Percentiles rank a stretch among this genome's conserved stretches.
phyloP scores from a whole-genome alignment of 2,113 vertebrate species.

The Chionomys nivalis region DNA sequence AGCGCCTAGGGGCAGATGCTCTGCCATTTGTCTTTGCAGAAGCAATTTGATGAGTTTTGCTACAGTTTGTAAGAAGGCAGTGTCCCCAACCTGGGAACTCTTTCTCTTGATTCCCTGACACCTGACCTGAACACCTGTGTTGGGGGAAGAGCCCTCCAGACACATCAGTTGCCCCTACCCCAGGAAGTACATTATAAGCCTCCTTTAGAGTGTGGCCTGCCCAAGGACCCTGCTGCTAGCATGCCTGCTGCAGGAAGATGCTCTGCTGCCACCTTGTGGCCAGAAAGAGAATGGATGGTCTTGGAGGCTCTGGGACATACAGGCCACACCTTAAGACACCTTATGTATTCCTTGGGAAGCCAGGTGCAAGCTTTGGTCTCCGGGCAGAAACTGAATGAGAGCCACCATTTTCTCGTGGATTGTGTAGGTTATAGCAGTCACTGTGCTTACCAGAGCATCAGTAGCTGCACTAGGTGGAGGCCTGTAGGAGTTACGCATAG shows the following conservation, averaged over 20 bases:
- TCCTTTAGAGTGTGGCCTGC: neutral
- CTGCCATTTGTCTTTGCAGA: neutral
- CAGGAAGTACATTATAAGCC: neutral
- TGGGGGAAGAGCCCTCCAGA: neutral
- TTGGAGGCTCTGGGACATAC: neutral
- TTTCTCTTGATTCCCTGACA: neutral
- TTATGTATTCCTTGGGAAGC: neutral
- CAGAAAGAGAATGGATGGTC: neutral
- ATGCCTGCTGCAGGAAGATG: neutral
- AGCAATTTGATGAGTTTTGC: neutral
- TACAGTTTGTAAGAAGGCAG: neutral
- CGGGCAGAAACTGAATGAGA: neutral
- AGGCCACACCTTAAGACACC: neutral
- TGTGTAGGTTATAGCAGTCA: neutral
- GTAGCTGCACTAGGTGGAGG: neutral
- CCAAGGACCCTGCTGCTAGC: fast-evolving
- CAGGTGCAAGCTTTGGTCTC: neutral
- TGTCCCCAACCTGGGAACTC: neutral
- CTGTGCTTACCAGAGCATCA: neutral
- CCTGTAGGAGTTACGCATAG: neutral
- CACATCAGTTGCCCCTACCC: neutral
- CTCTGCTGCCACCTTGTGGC: conserved; percentile 78
- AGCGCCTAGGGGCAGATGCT: neutral
- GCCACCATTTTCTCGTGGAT: neutral
- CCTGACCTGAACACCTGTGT: neutral